Base-by-base conservation (phyloP, 2,113 vertebrate species). In the Irena cyanogastra region DNA sequence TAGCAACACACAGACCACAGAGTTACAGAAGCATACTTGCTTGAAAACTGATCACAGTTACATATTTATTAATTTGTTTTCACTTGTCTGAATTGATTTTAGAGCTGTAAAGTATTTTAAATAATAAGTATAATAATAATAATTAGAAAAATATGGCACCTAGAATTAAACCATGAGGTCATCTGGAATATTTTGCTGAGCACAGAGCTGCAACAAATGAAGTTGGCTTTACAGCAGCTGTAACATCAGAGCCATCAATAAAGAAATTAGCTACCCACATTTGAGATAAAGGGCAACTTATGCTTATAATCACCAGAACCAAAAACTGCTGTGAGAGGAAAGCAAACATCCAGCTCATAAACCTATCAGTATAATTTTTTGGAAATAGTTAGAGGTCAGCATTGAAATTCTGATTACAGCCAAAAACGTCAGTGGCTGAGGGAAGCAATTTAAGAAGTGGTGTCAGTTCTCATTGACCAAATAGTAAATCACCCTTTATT, bases 251-350 rank as follows among this genome's bases (percentile, higher is more conserved):
- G 39, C 37, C 78, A 70, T 88, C 89, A 93, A 74, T 89, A 94
- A 94, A 82, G 54, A 97, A 91, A 95, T 91, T 78, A 89, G 82
- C 70, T 83, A 54, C 75, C 93, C 45, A 28, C 35, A 93, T 92
- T 87, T 94, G 70, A 91, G 53, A 93, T 83, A 95, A 96, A 96
- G 94, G 95, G 82, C 90, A 97, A 88, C 82, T 92, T 84, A 90
- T 86, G 91, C 83, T 91, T 91, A 64, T 72, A 75, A 20, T 50
- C 53, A 70, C 35, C 15, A 15, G 0, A 77, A 95, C 96, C 78
- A 96, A 91, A 95, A 90, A 88, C 35, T 75, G 66, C 70, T 91
- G 53, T 69, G 78, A 89, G 63, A 93, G 70, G 81, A 93, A 95
- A 96, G 59, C 39, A 92, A 83, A 71, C 42, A 96, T 81, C 64